Evolutionary conservation across 2,113 vertebrate genomes (phyloP), one percentile per base, ranked within the genome.

Genomic region (Dermatemys mawii): DNA sequence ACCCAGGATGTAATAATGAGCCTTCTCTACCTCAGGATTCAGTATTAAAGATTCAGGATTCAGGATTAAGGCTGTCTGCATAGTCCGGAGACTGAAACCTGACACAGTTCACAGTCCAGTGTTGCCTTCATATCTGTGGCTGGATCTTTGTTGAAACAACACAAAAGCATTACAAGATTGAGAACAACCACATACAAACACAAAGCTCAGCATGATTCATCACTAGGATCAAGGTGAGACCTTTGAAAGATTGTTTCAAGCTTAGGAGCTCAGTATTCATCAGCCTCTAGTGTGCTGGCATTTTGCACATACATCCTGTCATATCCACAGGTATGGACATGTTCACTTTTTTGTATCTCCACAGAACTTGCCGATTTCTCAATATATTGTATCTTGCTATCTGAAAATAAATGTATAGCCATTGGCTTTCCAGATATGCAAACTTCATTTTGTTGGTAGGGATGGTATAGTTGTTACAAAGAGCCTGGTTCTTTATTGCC

Each of bases 211-310:
- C 78, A 35, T 83, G 93, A 93, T 93, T 96, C 89, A 89, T 96
- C 87, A 84, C 67, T 91, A 54, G n/a, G 91, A 86, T 93, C 55
- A n/a, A 89, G 89, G n/a, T 90, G 75, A 95, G 93, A 86, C 27
- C 75, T 92, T 89, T 81, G 90, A 88, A 49, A 60, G 85, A 95
- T 88, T 89, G 49, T 90, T 93, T 91, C 70, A 89, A 87, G 70
- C 87, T 90, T 78, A 83, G 88, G 83, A 85, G 54, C 38, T 92
- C 78, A 63, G 80, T 93, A 89, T 96, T 92, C 93, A 81, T 96
- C 94, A 88, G 80, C 41, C 46, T 29, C 50, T 92, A 67, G 89
- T 94, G 78, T 5, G 24, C 53, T 46, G 80, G 73, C 8, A 44
- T 80, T 90, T 95, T 95, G 81, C 55, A 60, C 27, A 80, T 67